Evolutionary conservation across 2,888 invertebrate species (phyloP), one percentile per base, ranked within the genome.

Genomic region (Pheosia tremula): DNA sequence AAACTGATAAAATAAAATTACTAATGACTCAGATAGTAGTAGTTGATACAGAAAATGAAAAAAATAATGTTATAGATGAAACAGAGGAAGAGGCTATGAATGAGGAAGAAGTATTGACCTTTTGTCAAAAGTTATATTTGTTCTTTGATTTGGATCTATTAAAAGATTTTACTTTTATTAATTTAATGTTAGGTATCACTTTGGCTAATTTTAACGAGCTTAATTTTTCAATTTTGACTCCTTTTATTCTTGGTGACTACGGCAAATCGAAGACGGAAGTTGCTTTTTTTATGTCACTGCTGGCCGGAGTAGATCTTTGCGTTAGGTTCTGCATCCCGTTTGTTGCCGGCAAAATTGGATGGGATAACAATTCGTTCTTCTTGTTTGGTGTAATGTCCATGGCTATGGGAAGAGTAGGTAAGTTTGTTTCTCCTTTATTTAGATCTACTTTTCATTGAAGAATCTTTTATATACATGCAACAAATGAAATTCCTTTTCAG

Each of bases 101-200:
- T 47, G 66, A 78, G 4, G 80, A 77, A 64, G 79, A 86, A 68
- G 75, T 82, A 65, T 77, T 88, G 74, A 94, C 88, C 0, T 93
- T 90, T 71, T 93, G 94, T 56, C 86, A 95, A 77, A 95, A 95
- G 79, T 78, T 96, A 6, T 86, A 94, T 0, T 86, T 95, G 49
- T 96, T 96, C 79, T 96, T 97, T 76, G 97, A 96, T 81, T 91
- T 97, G 64, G 96, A 96, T 81, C 90, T 97, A 58, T 83, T 97
- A 60, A 95, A 95, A 71, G 96, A 97, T 84, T 94, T 95, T 11
- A 94, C 95, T 4, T 97, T 95, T 74, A 94, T 96, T 3, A 96
- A 96, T 75, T 88, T 96, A 11, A 96, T 96, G 93, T 80, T 96
- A 60, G 97, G 97, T 0, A 91, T 96, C 57, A 96, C 96, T 0